Evolutionary conservation across 2,113 vertebrate genomes (phyloP), one percentile per base, ranked within the genome.

Genomic region (Cynoglossus semilaevis): DNA sequence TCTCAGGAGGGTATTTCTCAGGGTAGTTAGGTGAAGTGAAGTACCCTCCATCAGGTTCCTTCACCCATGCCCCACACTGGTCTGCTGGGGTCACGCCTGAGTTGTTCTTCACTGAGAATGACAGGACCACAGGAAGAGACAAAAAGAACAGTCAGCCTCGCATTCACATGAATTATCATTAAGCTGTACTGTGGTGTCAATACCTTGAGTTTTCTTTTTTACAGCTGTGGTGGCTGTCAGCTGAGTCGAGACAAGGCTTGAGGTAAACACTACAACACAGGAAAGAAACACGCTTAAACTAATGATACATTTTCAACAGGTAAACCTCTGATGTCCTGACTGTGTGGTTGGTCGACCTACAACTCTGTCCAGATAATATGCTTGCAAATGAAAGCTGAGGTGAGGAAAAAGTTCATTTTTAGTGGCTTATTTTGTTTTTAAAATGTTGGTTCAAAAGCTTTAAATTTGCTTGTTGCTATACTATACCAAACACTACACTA

Each of bases 21-120:
- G 97, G 97, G 62, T 96, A 98, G 77, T 99, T 98, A 65, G 97
- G 97, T 74, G 97, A 99, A 41, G 95, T 98, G 68, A 99, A 99
- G 65, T 90, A 88, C 10, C 97, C 97, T 76, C 96, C 96, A 16
- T 94, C 91, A 14, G 93, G 77, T 80, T 97, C 93, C 70, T 98
- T 98, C 51, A 94, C 88, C 95, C 95, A 99, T 50, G 92, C 85
- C 68, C 96, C 97, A 83, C 97, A 99, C 90, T 95, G 90, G 34
- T 92, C 91, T 55, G 92, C 90, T 59, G 94, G 95, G 58, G 92
- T 94, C 70, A 95, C 94, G 85, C 94, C 95, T 48, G 95, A 93
- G 79, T 91, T 90, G 80, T 91, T 89, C 83, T 93, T 95, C 77
- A 94, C 97, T 99, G 82, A 15, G 44, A 48, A 58, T n/a, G 47